Evolutionary conservation across 2,888 invertebrate species (phyloP), one percentile per base, ranked within the genome.

Genomic region (Sphaeridia pumilis): DNA sequence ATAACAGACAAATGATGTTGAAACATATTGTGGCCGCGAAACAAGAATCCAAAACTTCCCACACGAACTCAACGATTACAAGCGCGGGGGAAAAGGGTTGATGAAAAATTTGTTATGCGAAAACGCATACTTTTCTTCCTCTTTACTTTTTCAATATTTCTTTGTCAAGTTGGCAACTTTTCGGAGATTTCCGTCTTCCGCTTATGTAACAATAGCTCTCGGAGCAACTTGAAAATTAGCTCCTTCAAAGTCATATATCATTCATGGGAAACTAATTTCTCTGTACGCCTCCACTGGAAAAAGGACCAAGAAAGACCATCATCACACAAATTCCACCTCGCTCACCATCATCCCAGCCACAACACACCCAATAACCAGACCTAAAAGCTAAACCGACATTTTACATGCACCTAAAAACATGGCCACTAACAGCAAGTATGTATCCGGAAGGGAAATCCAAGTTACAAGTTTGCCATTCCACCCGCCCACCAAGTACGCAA

Each of bases 181-280:
- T 5, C 7, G 17, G 38, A 38, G 38, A 38, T 38, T 38, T 17
- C 38, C 38, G 17, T 12, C 5, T 14, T 20, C 17, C 20, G 38
- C 20, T 17, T 20, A 5, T 38, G n/a, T n/a, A n/a, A 38, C 38
- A 38, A 38, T 38, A 38, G 12, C 38, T 20, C 38, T 17, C 4
- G 38, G n/a, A n/a, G n/a, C n/a, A n/a, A n/a, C n/a, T 38, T 38
- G 38, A 38, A 38, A 38, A 38, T 38, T 38, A 38, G 38, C 20
- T 17, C 17, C 38, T n/a, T n/a, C 38, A 5, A 38, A 38, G 38
- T 38, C 38, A 38, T 38, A 38, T 38, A 38, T 38, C 38, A 38
- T 38, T 38, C 38, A 38, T 38, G 38, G 38, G 38, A 38, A 38
- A 38, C 38, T 38, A 38, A 38, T 38, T 38, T 38, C 38, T 20